Evolutionary conservation across 1,140 invertebrate species (phyloP).

Genomic region (Paraescarpia echinospica): DNA sequence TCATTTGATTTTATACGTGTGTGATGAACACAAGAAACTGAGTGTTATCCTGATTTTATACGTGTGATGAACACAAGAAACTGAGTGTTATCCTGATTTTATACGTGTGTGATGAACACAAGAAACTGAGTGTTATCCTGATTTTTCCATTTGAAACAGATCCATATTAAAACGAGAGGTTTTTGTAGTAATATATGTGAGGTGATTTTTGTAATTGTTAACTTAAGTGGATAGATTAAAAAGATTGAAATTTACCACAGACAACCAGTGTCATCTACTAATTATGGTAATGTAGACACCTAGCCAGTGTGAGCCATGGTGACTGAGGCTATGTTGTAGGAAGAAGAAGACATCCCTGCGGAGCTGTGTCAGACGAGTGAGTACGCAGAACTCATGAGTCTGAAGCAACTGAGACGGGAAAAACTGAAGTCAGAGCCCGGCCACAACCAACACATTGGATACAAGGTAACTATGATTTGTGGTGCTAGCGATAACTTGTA

Average conservation of each 20-base stretch:
- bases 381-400: constrained; percentile 55
- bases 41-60: too few relatives aligned
- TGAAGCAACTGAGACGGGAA: constrained; percentile 59
- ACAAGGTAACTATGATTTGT: constrained; percentile 46
- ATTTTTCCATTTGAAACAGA: too few relatives aligned
- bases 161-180: too few relatives aligned
- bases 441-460: not conserved
- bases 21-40: too few relatives aligned
- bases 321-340: constrained; percentile 32
- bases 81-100: too few relatives aligned
- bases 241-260: not conserved
- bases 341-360: constrained; percentile 49
- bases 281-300: not conserved
- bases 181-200: too few relatives aligned
- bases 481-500: too few relatives aligned
- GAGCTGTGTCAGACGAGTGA: constrained; percentile 47
- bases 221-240: not conserved
- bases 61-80: too few relatives aligned
- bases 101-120: too few relatives aligned
- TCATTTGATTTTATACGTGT: too few relatives aligned
- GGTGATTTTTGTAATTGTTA: not conserved
- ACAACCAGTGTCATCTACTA: not conserved
- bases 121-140: too few relatives aligned
- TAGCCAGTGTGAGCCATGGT: not conserved
- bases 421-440: constrained; percentile 53